Evolutionary conservation across 2,888 invertebrate genomes (phyloP), one percentile per base, ranked within the genome.

Genomic region (Fragum whitleyi): DNA sequence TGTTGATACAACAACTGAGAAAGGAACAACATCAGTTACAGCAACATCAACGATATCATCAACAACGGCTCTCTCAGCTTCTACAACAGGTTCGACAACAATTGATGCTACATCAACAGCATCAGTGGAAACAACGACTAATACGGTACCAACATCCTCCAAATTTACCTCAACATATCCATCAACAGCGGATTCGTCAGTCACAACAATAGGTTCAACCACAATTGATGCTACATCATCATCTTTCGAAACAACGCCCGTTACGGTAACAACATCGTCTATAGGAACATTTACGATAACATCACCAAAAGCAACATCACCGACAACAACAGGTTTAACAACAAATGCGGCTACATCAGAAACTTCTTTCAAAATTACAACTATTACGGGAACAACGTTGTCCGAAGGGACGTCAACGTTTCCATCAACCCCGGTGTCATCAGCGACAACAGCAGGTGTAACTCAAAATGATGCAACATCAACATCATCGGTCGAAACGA

Each of bases 281-380:
- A 32, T 68, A 29, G 23, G 51, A 51, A 21, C 47, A 42, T 29
- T 62, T 42, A 16, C 61, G 39, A 32, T 42, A 73, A 36, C 73
- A 73, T 32, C 73, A 62, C 39, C 39, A 42, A 16, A 39, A 61
- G 47, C n/a, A n/a, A 47, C 14, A 9, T 19, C 47, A 2, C 19
- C 19, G 39, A 73, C n/a, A 55, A 36, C 57, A 26, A 73, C 32
- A 59, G n/a, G n/a, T n/a, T n/a, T n/a, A n/a, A 36, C 32, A 36
- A 73, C 57, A 19, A 2, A 47, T 9, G 14, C 47, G 2, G 14
- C 47, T 9, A 47, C 73, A 73, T 42, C 62, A 62, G 42, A 57
- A 73, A 57, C 69, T 9, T 9, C 14, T 2, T 9, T 47, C 47
- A 47, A 14, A 14, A 47, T 47, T n/a, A n/a, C 47, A 47, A 47